Evolutionary conservation across 2,888 invertebrate genomes (phyloP), one percentile per base, ranked within the genome.

Genomic region (Teleogryllus oceanicus): DNA sequence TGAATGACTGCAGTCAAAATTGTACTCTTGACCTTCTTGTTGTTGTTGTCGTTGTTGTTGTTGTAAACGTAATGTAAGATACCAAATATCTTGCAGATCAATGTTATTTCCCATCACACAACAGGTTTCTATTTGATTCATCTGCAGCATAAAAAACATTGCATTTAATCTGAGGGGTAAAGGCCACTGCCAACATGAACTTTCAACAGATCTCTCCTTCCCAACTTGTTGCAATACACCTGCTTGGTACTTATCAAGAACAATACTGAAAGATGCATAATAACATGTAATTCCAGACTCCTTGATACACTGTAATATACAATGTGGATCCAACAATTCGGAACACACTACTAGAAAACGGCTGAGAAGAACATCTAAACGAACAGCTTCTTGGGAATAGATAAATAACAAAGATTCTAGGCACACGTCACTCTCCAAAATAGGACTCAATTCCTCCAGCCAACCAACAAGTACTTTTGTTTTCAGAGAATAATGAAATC

Each of bases 1-100:
- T 24, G 78, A 78, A 20, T 80, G 76, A 5, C 11, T 12, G 21
- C 74, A 78, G 18, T 78, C 78, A n/a, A 21, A 8, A 75, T 50
- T 62, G 50, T 49, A 49, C n/a, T n/a, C n/a, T 20, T n/a, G 84
- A 87, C 87, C 85, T 88, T 87, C 85, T 85, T 84, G 82, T 84
- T 80, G 74, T 49, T 80, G 74, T 49, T 78, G 20, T 85, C 84
- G 82, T 84, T 80, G 74, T 49, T 80, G 74, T 49, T 78, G 20
- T 16, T 82, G 80, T 50, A 82, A 81, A 49, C 81, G 81, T 77
- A 83, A 79, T 50, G 82, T 76, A 20, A 83, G 80, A 79, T 83
- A 83, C 37, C 79, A 81, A 2, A 82, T 78, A 79, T 81, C 82
- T 50, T 81, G 80, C 20, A 81, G 50, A 24, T 78, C 49, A 20